These are phyloP conservation scores for Spizella passerina DNA, from an alignment of 2,797 vertebrate species.

Conservation along the genomic window DNA sequence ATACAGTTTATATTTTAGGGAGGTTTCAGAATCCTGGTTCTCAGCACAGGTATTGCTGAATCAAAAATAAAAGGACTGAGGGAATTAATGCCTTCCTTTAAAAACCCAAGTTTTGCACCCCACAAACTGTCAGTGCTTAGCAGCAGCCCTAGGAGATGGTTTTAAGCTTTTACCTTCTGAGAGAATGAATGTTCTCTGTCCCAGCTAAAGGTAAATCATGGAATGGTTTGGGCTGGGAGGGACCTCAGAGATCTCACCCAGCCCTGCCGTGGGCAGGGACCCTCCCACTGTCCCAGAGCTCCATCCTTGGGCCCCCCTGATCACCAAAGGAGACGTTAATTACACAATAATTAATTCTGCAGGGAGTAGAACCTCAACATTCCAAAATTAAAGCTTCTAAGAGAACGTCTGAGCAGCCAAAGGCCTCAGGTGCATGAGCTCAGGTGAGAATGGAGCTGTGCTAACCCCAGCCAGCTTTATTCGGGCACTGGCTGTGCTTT, in stretches of 20 bases:
- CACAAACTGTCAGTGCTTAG: neutral
- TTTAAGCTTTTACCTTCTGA: neutral
- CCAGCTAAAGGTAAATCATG: accelerated
- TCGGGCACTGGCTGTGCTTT: neutral
- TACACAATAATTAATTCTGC: neutral
- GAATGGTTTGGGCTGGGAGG: neutral
- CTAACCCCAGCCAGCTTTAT: neutral
- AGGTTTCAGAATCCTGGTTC: constrained; percentile 85
- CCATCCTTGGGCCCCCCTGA: neutral
- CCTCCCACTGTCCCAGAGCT: neutral
- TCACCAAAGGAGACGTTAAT: neutral
- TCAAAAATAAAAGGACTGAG: neutral
- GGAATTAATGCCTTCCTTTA: neutral
- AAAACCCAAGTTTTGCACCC: neutral
- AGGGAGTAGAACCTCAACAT: neutral
- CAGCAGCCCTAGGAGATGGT: neutral
- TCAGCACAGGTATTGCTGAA: neutral
- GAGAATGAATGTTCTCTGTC: neutral
- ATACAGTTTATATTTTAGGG: constrained; percentile 86
- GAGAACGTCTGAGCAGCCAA: neutral
- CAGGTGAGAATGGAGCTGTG: neutral
- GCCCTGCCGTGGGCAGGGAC: neutral
- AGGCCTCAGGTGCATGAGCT: neutral
- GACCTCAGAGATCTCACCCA: neutral
- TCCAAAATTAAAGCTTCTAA: neutral